Evolutionary conservation across 2,888 invertebrate species (phyloP), one percentile per base, ranked within the genome.

Genomic region (Lepetodrilus schrolli): DNA sequence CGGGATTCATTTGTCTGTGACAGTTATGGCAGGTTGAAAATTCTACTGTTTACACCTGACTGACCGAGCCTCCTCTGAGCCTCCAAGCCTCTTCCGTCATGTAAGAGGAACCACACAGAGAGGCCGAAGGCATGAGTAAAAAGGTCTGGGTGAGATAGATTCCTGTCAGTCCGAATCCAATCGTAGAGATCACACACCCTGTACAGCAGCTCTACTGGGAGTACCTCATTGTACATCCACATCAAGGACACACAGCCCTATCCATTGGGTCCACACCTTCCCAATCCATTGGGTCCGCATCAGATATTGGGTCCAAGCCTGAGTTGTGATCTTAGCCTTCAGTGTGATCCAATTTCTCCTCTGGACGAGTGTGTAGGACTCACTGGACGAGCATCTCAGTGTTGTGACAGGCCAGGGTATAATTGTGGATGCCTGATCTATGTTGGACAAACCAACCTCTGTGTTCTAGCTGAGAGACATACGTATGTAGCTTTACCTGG

Each of bases 1-100:
- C 68, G 26, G 68, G 20, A 43, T 68, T 47, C 47, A 34, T 7
- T 21, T 17, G 17, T 68, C 43, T 47, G n/a, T n/a, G 68, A 68
- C 68, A 68, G 68, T 68, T 68, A 68, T 23, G 26, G 68, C 47
- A 47, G 21, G 23, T 23, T 34, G n/a, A 58, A 26, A 58, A 58
- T 58, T 17, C 30, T 58, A n/a, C 30, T 30, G 58, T 58, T 48
- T 30, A 58, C 58, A 58, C 58, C 58, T 58, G 58, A 58, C 30
- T 34, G 58, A n/a, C 5, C 34, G 30, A 26, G 17, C n/a, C n/a
- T n/a, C n/a, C n/a, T n/a, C n/a, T n/a, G n/a, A n/a, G n/a, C n/a
- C n/a, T n/a, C n/a, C n/a, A n/a, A n/a, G n/a, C n/a, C n/a, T n/a
- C n/a, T n/a, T n/a, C n/a, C n/a, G n/a, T n/a, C n/a, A n/a, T n/a